A percentile compares a stretch with the other conserved stretches of the same genome.
Conservation (phyloP, 2,888 invertebrate species). For the Acanthacorydalis orientalis region DNA sequence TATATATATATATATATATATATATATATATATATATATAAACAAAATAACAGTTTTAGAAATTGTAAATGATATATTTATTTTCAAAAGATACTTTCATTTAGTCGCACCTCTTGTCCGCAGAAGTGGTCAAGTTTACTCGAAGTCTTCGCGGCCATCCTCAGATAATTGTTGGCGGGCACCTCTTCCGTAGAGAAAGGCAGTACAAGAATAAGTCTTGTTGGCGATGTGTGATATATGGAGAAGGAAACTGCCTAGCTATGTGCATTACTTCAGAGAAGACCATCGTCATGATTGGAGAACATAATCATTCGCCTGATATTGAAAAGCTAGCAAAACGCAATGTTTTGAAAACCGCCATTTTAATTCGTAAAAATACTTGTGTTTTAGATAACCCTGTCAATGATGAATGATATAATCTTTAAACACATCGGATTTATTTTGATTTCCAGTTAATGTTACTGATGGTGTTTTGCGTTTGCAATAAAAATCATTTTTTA, state of each 20-base stretch:
- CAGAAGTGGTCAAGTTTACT: constrained; percentile 1
- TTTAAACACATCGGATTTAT: neutral
- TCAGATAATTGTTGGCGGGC: constrained; percentile 6
- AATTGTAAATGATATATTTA: no score
- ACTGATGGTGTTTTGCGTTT: no score
- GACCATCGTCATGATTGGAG: constrained; percentile 9
- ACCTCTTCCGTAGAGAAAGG: constrained; percentile 5
- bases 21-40: no score
- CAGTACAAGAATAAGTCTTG: constrained; percentile 1
- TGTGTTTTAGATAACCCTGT: neutral
- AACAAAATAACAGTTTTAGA: no score
- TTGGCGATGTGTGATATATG: constrained; percentile 4
- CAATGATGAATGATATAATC: neutral
- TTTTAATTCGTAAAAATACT: neutral
- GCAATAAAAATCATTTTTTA: no score
- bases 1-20: no score
- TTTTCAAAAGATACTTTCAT: no score
- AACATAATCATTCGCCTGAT: constrained; percentile 14
- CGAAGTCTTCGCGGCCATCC: neutral
- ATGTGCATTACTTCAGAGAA: constrained; percentile 1
- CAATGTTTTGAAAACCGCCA: constrained; percentile 8
- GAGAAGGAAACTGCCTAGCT: constrained; percentile 1
- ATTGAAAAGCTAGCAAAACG: constrained; percentile 10
- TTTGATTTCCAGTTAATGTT: no score
- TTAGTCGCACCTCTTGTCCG: neutral